These are phyloP conservation scores for Leucoraja ocellata DNA, from an alignment of 2,797 vertebrate species.

Conservation along the genomic window DNA sequence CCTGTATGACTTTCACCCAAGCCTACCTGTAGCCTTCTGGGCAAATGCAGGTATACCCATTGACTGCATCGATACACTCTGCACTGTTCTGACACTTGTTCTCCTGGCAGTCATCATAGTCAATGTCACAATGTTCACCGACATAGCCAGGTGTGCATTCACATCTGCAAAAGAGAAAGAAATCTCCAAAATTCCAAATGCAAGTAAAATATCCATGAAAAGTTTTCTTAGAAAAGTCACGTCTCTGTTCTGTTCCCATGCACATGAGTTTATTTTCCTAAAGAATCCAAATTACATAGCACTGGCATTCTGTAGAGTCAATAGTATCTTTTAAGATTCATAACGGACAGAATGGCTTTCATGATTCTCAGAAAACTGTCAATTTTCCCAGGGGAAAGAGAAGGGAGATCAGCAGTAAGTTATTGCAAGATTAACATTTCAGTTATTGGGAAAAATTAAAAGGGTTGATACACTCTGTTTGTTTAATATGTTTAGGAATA, in stretches of 20 bases:
- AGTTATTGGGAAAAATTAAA: background rate
- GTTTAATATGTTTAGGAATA: background rate
- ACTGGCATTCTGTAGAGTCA: background rate
- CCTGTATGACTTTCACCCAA: background rate
- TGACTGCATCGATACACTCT: slow-evolving; percentile 83
- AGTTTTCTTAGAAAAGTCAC: background rate
- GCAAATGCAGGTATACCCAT: slow-evolving; percentile 88
- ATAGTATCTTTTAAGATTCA: background rate
- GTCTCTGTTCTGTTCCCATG: background rate
- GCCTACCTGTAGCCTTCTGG: slow-evolving; percentile 85
- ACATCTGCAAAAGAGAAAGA: slow-evolving; percentile 63
- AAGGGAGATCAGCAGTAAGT: background rate
- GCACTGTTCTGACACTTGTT: slow-evolving; percentile 91
- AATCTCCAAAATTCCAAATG: background rate
- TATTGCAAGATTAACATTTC: background rate
- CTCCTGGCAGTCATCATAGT: slow-evolving; percentile 88
- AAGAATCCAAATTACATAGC: background rate
- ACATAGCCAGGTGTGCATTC: slow-evolving; percentile 88
- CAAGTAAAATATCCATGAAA: background rate
- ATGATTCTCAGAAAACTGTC: background rate
- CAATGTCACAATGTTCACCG: slow-evolving; percentile 82
- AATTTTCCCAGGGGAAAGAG: background rate
- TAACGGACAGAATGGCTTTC: background rate
- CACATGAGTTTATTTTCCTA: background rate
- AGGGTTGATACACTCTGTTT: background rate